phyloP scores from a whole-genome alignment of 2,888 invertebrate genomes.

The Tubulanus polymorphus region DNA sequence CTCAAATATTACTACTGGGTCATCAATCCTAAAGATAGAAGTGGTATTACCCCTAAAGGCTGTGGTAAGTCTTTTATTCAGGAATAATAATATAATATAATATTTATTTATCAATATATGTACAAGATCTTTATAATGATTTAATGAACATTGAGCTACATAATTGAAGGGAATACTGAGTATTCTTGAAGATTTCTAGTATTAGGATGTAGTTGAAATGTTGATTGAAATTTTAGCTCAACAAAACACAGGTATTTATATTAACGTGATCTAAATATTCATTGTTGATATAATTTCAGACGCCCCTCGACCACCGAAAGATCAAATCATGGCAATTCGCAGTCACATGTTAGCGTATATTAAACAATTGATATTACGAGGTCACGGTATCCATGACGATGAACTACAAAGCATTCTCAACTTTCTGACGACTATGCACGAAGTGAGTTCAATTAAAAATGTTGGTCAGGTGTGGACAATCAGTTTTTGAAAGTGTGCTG shows the following conservation, averaged over 20 bases:
- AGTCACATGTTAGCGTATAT: constrained; percentile 92
- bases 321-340: constrained; percentile 85
- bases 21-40: constrained; percentile 88
- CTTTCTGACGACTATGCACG: constrained; percentile 95
- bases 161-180: too few relatives aligned
- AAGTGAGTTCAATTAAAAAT: constrained; percentile 67
- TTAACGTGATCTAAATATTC: too few relatives aligned
- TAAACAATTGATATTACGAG: constrained; percentile 82
- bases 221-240: too few relatives aligned
- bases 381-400: constrained; percentile 96
- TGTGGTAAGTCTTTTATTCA: constrained; percentile 77
- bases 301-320: constrained; percentile 85
- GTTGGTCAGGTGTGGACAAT: too few relatives aligned
- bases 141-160: too few relatives aligned
- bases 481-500: too few relatives aligned
- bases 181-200: too few relatives aligned
- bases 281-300: constrained; percentile 66
- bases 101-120: too few relatives aligned
- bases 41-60: constrained; percentile 92
- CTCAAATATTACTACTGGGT: constrained; percentile 99
- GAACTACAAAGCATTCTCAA: constrained; percentile 97
- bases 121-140: too few relatives aligned
- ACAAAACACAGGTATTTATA: too few relatives aligned
- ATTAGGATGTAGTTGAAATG: too few relatives aligned
- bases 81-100: too few relatives aligned